Percentiles rank a stretch among this genome's conserved stretches.
Evolutionary conservation across 2,797 vertebrate genomes (phyloP).

Genomic region (Anguilla anguilla): DNA sequence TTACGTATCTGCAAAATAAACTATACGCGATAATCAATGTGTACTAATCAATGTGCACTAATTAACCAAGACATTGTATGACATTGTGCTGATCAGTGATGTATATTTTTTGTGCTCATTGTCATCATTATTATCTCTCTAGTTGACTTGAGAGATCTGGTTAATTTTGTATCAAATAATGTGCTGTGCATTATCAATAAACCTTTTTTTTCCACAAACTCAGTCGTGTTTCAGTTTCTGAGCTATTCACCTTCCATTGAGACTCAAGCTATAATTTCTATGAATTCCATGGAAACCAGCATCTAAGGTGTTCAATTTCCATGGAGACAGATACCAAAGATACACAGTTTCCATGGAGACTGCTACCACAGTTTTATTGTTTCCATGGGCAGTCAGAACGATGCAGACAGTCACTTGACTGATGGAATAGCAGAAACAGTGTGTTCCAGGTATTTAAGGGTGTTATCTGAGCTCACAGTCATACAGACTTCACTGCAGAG

Average conservation of each 20-base stretch:
- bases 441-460: background rate
- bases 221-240: constrained; percentile 43
- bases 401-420: background rate
- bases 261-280: constrained; percentile 66
- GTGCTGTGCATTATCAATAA: constrained; percentile 77
- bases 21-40: constrained; percentile 75
- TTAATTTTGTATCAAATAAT: constrained; percentile 83
- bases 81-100: constrained; percentile 73
- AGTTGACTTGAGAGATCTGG: constrained; percentile 76
- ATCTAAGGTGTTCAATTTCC: constrained; percentile 69
- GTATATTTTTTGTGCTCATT: constrained; percentile 84
- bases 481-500: background rate
- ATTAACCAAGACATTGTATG: constrained; percentile 72
- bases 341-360: background rate
- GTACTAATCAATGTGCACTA: constrained; percentile 62
- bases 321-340: constrained; percentile 61
- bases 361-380: background rate
- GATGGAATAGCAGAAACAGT: background rate
- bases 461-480: background rate
- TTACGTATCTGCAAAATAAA: constrained; percentile 81
- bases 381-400: background rate
- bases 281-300: constrained; percentile 65
- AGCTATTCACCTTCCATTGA: constrained; percentile 66
- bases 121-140: constrained; percentile 82
- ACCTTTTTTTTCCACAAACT: constrained; percentile 54